Evolutionary conservation across 1,140 invertebrate species (phyloP), one percentile per base, ranked within the genome.

Genomic region (Drosophila ercepeae): DNA sequence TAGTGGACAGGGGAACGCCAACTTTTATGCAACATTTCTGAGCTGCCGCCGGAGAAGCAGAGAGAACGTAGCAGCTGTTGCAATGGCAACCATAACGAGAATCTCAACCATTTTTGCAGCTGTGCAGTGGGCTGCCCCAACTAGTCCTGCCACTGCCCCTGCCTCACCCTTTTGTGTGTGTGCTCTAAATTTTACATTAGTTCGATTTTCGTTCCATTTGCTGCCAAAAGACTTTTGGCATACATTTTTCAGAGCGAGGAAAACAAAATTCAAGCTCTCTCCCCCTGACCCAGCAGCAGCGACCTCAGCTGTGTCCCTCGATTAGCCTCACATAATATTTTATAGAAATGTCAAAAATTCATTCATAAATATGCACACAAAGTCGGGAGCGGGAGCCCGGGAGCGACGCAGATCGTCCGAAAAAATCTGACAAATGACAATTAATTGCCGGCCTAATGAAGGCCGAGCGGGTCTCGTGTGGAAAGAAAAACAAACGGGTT

Each of bases 121-220:
- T 84, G 81, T 68, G 52, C 50, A 55, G 36, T 16, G 36, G 29
- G 2, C n/a, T 13, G n/a, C 14, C 36, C 13, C 13, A 14, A 16
- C 36, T 39, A 9, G 29, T 32, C 29, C 29, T 11, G 42, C 69
- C 34, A 9, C 7, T 16, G 39, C 44, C 18, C 32, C 59, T 4
- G 6, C 29, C 3, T 11, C 21, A 4, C 0, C 14, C 21, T 11
- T 44, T 21, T 51, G 11, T 42, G 19, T 63, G 48, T 67, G 52
- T 32, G 41, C 46, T 45, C 57, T 75, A 84, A 84, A 75, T 84
- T 86, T 74, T 70, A 59, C 77, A 86, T 88, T 67, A 68, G 77
- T 88, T 88, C 82, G 82, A 88, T 88, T 88, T 88, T 88, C 70
- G 75, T 88, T 88, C 81, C 74, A 88, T 88, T 88, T 82, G 77